phyloP scores from a whole-genome alignment of 2,113 vertebrate genomes.

The Coptodon bakossiorum region DNA sequence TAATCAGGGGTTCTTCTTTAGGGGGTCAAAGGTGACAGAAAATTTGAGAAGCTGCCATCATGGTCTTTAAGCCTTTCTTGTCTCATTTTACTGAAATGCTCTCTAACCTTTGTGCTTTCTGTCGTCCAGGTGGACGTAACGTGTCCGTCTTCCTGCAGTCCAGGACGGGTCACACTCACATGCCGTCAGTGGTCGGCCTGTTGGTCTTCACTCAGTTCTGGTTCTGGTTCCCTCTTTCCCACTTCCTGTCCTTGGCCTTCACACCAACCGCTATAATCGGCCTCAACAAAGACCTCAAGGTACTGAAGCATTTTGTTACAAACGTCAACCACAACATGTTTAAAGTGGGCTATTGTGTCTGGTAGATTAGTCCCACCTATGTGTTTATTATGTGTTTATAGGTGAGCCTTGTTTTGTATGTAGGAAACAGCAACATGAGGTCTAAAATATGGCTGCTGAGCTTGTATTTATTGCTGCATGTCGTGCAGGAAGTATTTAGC shows the following conservation, averaged over 20 bases:
- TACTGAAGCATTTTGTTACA: slow-evolving; percentile 34
- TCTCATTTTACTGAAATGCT: not conserved
- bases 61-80: not conserved
- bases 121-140: slow-evolving; percentile 86
- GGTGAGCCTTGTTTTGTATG: not conserved
- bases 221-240: slow-evolving; percentile 99
- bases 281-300: slow-evolving; percentile 99
- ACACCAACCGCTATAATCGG: slow-evolving; percentile 98
- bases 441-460: not conserved
- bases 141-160: slow-evolving; percentile 98
- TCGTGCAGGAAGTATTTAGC: not conserved
- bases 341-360: rapidly evolving
- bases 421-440: not conserved
- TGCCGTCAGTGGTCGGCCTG: slow-evolving; percentile 95
- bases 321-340: not conserved
- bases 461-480: not conserved
- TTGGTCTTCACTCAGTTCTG: slow-evolving; percentile 99
- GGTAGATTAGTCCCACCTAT: not conserved
- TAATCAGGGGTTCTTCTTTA: not conserved
- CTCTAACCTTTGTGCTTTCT: not conserved
- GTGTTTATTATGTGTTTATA: not conserved
- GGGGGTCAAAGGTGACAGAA: not conserved
- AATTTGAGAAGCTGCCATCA: not conserved
- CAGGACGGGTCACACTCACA: slow-evolving; percentile 96
- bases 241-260: slow-evolving; percentile 93